Conservation (phyloP, 2,113 vertebrate species). For the Calonectris borealis region DNA sequence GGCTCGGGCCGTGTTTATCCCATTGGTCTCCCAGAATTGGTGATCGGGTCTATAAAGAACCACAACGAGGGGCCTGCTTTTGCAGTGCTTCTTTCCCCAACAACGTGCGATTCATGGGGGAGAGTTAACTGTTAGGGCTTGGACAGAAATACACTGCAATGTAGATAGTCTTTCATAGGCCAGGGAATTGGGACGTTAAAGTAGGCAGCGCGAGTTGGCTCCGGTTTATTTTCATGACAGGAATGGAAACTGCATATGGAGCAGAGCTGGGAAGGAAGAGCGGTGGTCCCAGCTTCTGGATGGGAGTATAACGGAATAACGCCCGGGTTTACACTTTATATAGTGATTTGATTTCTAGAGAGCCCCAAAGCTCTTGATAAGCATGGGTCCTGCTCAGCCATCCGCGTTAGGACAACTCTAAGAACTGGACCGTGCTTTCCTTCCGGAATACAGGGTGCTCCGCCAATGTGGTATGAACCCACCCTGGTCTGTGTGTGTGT, state of each 20-base stretch:
- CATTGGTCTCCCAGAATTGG: neutral
- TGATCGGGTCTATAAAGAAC: neutral
- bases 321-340: neutral
- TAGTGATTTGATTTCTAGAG: neutral
- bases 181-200: neutral
- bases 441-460: neutral
- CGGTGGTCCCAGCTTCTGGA: neutral
- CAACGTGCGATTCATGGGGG: neutral
- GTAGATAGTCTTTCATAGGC: neutral
- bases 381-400: neutral
- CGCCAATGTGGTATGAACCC: neutral
- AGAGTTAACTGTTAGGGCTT: slow-evolving; percentile 5
- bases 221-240: slow-evolving; percentile 1
- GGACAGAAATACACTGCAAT: neutral
- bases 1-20: neutral
- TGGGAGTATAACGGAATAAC: neutral
- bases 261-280: neutral
- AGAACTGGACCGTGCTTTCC: neutral
- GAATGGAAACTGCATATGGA: neutral
- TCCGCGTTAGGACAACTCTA: rapidly evolving
- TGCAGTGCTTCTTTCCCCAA: neutral
- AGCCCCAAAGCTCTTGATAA: neutral
- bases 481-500: no score
- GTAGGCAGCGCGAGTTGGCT: neutral
- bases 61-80: neutral